Percentiles rank a stretch among this genome's conserved stretches.
Evolutionary conservation across 2,797 vertebrate species (phyloP).

Genomic region (Poecile montanus): DNA sequence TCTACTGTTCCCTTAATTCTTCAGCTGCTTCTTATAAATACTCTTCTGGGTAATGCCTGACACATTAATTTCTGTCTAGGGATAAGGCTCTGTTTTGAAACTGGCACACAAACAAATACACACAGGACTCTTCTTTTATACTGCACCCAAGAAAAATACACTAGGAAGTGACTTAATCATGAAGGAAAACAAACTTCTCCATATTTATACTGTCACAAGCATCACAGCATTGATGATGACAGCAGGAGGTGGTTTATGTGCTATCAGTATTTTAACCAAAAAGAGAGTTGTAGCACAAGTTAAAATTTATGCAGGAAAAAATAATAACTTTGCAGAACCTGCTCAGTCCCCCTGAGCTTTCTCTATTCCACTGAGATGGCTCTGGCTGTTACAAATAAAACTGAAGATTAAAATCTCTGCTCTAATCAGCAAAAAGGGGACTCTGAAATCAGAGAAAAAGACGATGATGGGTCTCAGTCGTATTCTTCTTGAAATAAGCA

Average conservation of each 20-base stretch:
- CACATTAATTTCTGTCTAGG: constrained; percentile 18
- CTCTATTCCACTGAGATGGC: neutral
- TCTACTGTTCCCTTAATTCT: neutral
- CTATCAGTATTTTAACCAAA: neutral
- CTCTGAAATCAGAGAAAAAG: neutral
- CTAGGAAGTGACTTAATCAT: neutral
- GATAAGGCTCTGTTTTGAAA: constrained; percentile 34
- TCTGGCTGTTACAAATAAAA: constrained; percentile 22
- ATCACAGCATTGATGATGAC: neutral
- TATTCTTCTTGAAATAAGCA: neutral
- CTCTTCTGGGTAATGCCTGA: constrained; percentile 2
- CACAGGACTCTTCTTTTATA: neutral
- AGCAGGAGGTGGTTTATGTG: neutral
- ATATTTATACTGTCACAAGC: neutral
- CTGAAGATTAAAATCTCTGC: neutral
- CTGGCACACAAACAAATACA: neutral
- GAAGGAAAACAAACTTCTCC: neutral
- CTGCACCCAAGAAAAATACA: neutral
- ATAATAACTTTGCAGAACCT: neutral
- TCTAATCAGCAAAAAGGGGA: neutral
- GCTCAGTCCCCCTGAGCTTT: neutral
- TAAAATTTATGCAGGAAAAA: neutral
- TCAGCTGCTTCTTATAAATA: constrained; percentile 33
- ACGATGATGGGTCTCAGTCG: neutral
- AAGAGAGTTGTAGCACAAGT: neutral